Conservation (phyloP, 2,888 invertebrate species). For the Callimorpha dominula region DNA sequence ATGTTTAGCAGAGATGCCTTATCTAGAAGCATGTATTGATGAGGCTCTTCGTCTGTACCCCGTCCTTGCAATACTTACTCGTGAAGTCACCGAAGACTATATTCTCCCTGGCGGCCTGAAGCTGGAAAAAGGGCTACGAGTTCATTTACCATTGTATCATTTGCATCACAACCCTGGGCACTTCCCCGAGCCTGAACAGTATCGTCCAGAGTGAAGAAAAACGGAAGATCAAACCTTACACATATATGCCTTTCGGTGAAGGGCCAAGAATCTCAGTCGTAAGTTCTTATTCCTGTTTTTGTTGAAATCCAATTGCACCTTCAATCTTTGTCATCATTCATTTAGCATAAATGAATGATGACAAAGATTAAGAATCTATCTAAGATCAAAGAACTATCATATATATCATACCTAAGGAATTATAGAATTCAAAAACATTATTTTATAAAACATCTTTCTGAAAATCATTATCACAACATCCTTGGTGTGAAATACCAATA, state of each 20-base stretch:
- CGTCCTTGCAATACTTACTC: constrained; percentile 61
- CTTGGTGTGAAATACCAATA: too few species aligned
- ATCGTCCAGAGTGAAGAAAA: constrained; percentile 66
- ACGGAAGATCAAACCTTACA: constrained; percentile 62
- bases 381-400: too few species aligned
- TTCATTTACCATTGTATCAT: constrained; percentile 71
- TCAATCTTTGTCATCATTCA: too few species aligned
- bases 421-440: too few species aligned
- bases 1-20: constrained; percentile 60
- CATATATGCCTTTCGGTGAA: constrained; percentile 75
- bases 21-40: constrained; percentile 62
- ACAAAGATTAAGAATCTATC: too few species aligned
- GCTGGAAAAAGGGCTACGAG: constrained; percentile 66
- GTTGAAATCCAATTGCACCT: too few species aligned
- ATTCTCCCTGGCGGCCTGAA: constrained; percentile 63
- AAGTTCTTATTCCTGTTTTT: too few species aligned
- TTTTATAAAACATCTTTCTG: too few species aligned
- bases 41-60: constrained; percentile 71
- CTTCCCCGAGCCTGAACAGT: constrained; percentile 70
- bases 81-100: constrained; percentile 70
- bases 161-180: constrained; percentile 66
- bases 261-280: constrained; percentile 72
- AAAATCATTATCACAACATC: too few species aligned
- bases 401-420: too few species aligned
- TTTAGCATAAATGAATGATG: too few species aligned